Conservation (phyloP, 1,140 invertebrate species). For the Dysdera silvatica region DNA sequence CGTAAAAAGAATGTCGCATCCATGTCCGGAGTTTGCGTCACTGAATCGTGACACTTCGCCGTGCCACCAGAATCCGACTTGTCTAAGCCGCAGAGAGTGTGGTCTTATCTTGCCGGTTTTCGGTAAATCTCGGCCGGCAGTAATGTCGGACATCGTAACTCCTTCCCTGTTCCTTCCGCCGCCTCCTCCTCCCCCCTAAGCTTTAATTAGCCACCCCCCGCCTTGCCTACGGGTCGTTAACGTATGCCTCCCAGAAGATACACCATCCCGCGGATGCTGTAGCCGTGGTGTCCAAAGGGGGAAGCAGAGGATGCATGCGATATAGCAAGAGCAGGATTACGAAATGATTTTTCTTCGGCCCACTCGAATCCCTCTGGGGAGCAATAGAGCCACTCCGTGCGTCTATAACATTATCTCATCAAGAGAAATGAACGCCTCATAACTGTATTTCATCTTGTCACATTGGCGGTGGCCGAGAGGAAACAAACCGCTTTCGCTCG, state of each 20-base stretch:
- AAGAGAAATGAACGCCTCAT: constrained; percentile 31
- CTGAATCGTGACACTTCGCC: too few relatives aligned
- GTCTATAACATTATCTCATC: constrained; percentile 31
- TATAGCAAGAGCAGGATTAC: constrained; percentile 6
- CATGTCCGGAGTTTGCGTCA: too few relatives aligned
- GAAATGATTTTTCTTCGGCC: background rate
- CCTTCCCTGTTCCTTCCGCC: too few relatives aligned
- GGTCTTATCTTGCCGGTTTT: too few relatives aligned
- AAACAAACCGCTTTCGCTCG: constrained; percentile 27
- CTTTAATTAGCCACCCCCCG: constrained; percentile 11
- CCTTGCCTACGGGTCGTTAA: background rate
- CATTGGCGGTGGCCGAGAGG: constrained; percentile 5
- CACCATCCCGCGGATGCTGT: too few relatives aligned
- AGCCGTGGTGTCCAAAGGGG: background rate
- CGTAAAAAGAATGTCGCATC: too few relatives aligned
- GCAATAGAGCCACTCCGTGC: constrained; percentile 7
- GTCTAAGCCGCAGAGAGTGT: too few relatives aligned
- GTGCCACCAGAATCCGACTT: too few relatives aligned
- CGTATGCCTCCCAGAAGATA: constrained; percentile 16
- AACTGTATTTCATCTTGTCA: constrained; percentile 31
- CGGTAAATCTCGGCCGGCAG: too few relatives aligned
- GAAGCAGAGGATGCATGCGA: background rate
- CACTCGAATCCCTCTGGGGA: constrained; percentile 10
- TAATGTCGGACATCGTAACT: too few relatives aligned
- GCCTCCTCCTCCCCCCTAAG: background rate